A percentile compares a stretch with the other conserved stretches of the same genome.
Evolutionary conservation across 2,888 invertebrate genomes (phyloP).

Genomic region (Tetropium fuscum): DNA sequence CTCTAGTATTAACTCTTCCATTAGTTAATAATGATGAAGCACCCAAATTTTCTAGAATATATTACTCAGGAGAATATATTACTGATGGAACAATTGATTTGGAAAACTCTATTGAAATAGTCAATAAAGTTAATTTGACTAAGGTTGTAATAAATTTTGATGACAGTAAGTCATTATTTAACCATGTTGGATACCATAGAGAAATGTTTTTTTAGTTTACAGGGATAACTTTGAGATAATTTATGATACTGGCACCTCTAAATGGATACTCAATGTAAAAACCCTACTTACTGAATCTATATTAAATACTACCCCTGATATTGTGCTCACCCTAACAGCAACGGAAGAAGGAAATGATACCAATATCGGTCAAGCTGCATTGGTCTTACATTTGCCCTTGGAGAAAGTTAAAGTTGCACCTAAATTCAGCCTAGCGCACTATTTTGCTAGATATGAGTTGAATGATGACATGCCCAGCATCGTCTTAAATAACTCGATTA

Average conservation of each 20-base stretch:
- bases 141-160: constrained; percentile 5
- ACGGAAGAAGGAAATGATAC: constrained; percentile 25
- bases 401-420: constrained; percentile 21
- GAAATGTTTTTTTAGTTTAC: constrained; percentile 26
- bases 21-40: constrained; percentile 26
- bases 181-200: neutral
- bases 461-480: constrained; percentile 17
- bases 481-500: constrained; percentile 22
- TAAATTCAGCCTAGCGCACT: constrained; percentile 30
- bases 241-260: constrained; percentile 17
- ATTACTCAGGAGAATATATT: constrained; percentile 7
- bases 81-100: neutral
- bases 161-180: constrained; percentile 12
- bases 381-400: constrained; percentile 36
- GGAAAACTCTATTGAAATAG: constrained; percentile 2
- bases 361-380: constrained; percentile 24
- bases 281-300: constrained; percentile 26
- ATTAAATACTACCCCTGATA: constrained; percentile 29
- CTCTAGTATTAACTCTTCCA: constrained; percentile 29
- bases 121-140: constrained; percentile 6
- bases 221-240: constrained; percentile 31
- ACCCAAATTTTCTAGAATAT: constrained; percentile 28
- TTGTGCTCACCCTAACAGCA: constrained; percentile 39
- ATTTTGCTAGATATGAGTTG: constrained; percentile 32
- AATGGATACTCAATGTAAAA: constrained; percentile 22